Evolutionary conservation across 2,113 vertebrate genomes (phyloP).

Genomic region (Pedionomus torquatus): DNA sequence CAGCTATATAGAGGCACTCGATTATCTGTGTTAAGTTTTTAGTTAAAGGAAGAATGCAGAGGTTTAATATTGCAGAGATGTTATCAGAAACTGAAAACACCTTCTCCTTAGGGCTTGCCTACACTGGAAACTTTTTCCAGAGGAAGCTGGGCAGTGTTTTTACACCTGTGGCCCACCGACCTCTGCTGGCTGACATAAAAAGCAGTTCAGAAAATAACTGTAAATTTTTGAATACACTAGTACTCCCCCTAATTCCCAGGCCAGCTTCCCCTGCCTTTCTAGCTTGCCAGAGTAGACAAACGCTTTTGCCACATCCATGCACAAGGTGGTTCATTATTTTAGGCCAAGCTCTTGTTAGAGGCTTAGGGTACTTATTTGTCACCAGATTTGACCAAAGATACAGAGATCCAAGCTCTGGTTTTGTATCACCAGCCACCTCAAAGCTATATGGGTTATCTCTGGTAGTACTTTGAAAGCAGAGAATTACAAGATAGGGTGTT

Average conservation of each 20-base stretch:
- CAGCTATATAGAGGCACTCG: background rate
- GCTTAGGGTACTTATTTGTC: background rate
- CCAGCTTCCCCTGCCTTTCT: background rate
- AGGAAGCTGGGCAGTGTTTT: background rate
- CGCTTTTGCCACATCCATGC: background rate
- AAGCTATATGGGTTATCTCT: background rate
- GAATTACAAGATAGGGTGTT: background rate
- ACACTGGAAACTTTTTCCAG: background rate
- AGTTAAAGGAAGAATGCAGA: background rate
- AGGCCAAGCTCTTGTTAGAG: background rate
- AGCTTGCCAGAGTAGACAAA: background rate
- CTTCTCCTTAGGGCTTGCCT: background rate
- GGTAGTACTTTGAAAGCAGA: background rate
- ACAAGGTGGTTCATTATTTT: background rate
- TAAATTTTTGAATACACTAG: background rate
- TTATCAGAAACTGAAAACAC: background rate
- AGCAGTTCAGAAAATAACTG: background rate
- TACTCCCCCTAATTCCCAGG: background rate
- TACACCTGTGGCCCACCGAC: background rate
- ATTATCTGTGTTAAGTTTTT: background rate
- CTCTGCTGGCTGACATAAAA: background rate
- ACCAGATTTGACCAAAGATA: background rate
- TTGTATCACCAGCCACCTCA: background rate
- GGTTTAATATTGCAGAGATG: background rate
- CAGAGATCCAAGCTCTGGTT: background rate